Evolutionary conservation across 1,140 invertebrate species (phyloP), one percentile per base, ranked within the genome.

Genomic region (Zaprionus gabonicus): DNA sequence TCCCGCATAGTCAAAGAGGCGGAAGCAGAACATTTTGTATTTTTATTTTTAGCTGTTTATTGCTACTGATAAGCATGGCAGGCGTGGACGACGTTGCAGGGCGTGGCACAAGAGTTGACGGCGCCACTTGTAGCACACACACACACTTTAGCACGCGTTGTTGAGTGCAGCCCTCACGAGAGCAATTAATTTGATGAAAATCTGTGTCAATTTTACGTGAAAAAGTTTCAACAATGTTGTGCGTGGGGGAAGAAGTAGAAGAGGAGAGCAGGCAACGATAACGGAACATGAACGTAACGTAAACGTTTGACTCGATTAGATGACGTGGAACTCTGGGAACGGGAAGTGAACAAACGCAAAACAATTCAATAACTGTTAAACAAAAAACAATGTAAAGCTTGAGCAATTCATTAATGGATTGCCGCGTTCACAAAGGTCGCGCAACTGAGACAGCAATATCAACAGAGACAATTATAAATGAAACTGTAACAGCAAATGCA

Each of bases 171-270:
- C 74, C 78, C 44, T 51, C 81, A 73, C 58, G n/a, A 46, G 41
- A 81, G 81, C 84, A 88, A 88, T 88, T 88, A 88, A 88, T 90
- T 84, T 88, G 75, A 88, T 88, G 75, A 69, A 84, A 88, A 90
- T 90, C 84, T 78, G 71, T 88, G 84, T 87, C 84, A 88, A 80
- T 76, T 78, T 76, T 64, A 46, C 51, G 56, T 67, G 64, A 88
- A 87, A 65, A 65, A 72, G 56, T 51, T 46, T 6, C 17, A 17
- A 46, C 41, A 46, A 46, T 20, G 41, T 17, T 46, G n/a, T n/a
- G 7, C 31, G 9, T 34, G 31, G 31, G 31, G 9, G 9, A 10
- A 34, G n/a, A 2, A 44, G 38, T 2, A n/a, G n/a, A 6, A 2
- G n/a, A n/a, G 41, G n/a, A 13, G 23, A 20, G 36, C 17, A 25